Conservation (phyloP, 2,888 invertebrate genomes). For the Deroplatys truncata region DNA sequence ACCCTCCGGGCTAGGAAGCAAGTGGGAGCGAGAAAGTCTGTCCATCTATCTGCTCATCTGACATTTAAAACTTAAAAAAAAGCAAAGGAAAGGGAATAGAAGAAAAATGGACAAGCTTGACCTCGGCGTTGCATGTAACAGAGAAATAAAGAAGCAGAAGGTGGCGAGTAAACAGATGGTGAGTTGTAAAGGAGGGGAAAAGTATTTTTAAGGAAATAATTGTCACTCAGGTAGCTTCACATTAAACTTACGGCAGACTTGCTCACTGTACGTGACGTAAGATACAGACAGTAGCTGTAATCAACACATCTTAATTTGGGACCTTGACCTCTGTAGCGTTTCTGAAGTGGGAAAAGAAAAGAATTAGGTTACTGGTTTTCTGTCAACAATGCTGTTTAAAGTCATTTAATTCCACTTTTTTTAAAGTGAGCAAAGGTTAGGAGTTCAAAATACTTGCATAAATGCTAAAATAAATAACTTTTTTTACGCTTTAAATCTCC, state of each 20-base stretch:
- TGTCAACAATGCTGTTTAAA: too few species aligned
- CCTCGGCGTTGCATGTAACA: neutral
- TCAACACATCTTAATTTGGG: neutral
- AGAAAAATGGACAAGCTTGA: neutral
- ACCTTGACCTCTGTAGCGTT: neutral
- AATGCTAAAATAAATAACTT: too few species aligned
- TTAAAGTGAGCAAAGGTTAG: too few species aligned
- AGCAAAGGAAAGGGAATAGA: neutral
- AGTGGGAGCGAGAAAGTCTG: neutral
- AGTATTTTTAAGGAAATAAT: neutral
- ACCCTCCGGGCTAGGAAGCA: neutral
- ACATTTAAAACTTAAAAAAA: slow-evolving; percentile 2
- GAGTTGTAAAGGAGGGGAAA: neutral
- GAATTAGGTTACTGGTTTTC: neutral
- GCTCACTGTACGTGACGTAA: neutral
- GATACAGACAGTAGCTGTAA: neutral
- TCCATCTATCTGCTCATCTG: slow-evolving; percentile 1
- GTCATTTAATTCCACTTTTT: too few species aligned
- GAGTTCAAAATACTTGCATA: too few species aligned
- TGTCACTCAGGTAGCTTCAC: neutral
- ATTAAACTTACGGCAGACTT: neutral
- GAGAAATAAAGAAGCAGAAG: neutral
- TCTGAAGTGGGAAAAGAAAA: neutral
- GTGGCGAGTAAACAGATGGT: neutral
- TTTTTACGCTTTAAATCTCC: too few species aligned